Percentiles rank a stretch among this genome's conserved stretches.
phyloP scores from a whole-genome alignment of 2,888 invertebrate species.

The Syrphus vitripennis region DNA sequence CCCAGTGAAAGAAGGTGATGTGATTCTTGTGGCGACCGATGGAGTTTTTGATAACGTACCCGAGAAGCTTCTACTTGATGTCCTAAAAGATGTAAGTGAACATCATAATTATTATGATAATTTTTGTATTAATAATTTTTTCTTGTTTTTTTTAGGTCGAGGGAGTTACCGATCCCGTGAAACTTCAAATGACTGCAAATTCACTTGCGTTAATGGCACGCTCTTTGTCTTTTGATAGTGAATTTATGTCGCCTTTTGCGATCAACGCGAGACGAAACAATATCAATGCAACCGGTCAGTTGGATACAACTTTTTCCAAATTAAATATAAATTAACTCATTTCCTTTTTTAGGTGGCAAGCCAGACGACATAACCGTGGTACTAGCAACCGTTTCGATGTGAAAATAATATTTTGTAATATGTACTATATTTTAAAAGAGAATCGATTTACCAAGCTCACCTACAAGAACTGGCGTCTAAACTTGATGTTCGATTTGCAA shows the following conservation, averaged over 20 bases:
- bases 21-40: slow-evolving; percentile 97
- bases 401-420: slow-evolving; percentile 72
- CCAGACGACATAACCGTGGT: slow-evolving; percentile 99
- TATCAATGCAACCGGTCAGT: slow-evolving; percentile 93
- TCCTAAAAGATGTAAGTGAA: slow-evolving; percentile 86
- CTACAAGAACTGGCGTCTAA: not conserved
- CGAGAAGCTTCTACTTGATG: slow-evolving; percentile 92
- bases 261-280: slow-evolving; percentile 96
- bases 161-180: slow-evolving; percentile 87
- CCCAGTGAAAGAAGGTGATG: slow-evolving; percentile 94
- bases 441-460: slow-evolving; percentile 38
- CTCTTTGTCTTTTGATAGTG: slow-evolving; percentile 95
- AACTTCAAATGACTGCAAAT: slow-evolving; percentile 95
- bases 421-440: slow-evolving; percentile 36
- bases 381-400: slow-evolving; percentile 94
- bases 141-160: slow-evolving; percentile 81
- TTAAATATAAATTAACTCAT: not conserved
- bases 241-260: slow-evolving; percentile 97
- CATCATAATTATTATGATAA: not conserved
- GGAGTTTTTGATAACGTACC: slow-evolving; percentile 99
- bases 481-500: slow-evolving; percentile 32
- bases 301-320: not conserved
- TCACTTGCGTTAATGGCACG: slow-evolving; percentile 97
- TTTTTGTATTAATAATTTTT: not conserved
- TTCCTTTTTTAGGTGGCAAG: slow-evolving; percentile 90